These are phyloP conservation scores for Stegodyphus mimosarum DNA, from an alignment of 1,140 invertebrate species.

Conservation along the genomic window DNA sequence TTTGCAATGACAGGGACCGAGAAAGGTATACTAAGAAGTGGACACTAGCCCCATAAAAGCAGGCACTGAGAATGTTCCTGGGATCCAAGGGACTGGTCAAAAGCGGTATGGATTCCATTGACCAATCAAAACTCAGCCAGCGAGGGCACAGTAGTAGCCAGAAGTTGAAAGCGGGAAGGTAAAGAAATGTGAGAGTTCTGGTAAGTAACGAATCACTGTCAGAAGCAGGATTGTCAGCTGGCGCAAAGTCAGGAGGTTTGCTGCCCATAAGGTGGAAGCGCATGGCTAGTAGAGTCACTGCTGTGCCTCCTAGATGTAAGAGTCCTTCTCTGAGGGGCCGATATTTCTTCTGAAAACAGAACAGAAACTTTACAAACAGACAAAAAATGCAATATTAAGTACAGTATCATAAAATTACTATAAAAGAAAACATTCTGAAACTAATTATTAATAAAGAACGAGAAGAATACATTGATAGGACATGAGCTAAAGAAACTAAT, in stretches of 20 bases:
- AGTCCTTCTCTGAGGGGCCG: conserved; percentile 74
- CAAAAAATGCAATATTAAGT: too few relatives aligned
- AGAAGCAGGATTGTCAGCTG: conserved; percentile 69
- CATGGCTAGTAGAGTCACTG: conserved; percentile 65
- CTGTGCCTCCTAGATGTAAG: conserved; percentile 72
- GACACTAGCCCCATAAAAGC: conserved; percentile 74
- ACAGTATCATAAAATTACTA: too few relatives aligned
- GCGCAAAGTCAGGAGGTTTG: conserved; percentile 66
- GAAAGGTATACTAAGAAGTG: conserved; percentile 10
- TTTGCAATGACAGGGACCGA: not conserved
- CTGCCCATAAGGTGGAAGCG: conserved; percentile 66
- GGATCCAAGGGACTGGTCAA: conserved; percentile 79
- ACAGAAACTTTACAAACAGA: too few relatives aligned
- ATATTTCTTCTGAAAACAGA: conserved; percentile 70
- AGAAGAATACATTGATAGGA: too few relatives aligned
- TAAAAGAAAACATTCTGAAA: too few relatives aligned
- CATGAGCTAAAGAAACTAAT: too few relatives aligned
- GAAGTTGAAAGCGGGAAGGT: conserved; percentile 88
- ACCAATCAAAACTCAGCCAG: conserved; percentile 92
- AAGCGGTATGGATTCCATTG: conserved; percentile 90
- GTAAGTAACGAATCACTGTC: conserved; percentile 65
- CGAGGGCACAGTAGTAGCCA: conserved; percentile 83
- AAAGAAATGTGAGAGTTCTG: conserved; percentile 82
- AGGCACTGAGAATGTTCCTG: conserved; percentile 78
- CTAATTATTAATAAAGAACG: too few relatives aligned